These are phyloP conservation scores for Drosophila rubida DNA, from an alignment of 2,888 invertebrate genomes.

Conservation along the genomic window DNA sequence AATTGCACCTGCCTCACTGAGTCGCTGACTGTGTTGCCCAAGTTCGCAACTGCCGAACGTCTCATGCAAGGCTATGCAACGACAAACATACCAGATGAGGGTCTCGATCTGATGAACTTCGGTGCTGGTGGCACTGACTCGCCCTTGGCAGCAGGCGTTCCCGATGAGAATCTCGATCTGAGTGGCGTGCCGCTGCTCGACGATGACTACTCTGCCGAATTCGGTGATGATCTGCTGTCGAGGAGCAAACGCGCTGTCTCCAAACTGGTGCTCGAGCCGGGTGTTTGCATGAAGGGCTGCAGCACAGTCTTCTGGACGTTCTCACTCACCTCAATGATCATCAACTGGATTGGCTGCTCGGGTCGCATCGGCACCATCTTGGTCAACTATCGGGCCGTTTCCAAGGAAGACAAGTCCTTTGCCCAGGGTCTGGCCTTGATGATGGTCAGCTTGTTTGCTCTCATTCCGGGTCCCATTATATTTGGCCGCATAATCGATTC, in stretches of 20 bases:
- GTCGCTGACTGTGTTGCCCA: constrained; percentile 13
- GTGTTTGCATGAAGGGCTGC: constrained; percentile 86
- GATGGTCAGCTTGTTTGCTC: constrained; percentile 87
- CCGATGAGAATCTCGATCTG: constrained; percentile 18
- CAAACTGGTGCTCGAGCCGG: constrained; percentile 79
- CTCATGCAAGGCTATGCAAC: constrained; percentile 15
- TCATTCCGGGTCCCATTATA: constrained; percentile 90
- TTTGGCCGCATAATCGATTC: constrained; percentile 88
- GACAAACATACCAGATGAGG: background rate
- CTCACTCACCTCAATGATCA: constrained; percentile 85
- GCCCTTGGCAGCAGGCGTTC: constrained; percentile 1
- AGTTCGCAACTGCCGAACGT: constrained; percentile 20
- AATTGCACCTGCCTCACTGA: constrained; percentile 52
- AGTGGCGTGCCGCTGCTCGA: constrained; percentile 36
- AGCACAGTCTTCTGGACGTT: constrained; percentile 86
- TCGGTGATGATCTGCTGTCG: constrained; percentile 34
- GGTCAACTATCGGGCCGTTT: constrained; percentile 88
- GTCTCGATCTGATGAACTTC: background rate
- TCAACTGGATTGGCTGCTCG: constrained; percentile 88
- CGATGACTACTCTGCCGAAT: constrained; percentile 36
- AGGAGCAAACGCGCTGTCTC: constrained; percentile 43
- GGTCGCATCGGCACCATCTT: constrained; percentile 88
- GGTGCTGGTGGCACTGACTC: constrained; percentile 5
- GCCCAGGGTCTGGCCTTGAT: constrained; percentile 88
- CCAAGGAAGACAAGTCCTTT: constrained; percentile 88